Conservation (phyloP, 2,888 invertebrate species). For the Orgyia antiqua region DNA sequence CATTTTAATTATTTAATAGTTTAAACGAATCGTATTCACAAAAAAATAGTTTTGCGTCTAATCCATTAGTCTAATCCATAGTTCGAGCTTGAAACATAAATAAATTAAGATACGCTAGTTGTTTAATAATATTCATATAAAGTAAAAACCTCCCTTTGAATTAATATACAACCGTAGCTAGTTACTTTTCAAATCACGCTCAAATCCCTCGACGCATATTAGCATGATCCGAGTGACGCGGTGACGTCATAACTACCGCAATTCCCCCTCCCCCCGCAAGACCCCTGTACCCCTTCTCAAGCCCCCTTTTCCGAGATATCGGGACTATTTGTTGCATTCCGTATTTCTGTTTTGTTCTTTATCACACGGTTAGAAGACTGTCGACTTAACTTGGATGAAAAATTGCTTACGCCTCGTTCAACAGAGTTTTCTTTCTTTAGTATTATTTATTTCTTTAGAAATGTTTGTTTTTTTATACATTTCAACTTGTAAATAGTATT, state of each 20-base stretch:
- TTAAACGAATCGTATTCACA: no score
- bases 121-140: no score
- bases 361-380: conserved; percentile 20
- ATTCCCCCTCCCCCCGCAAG: background rate
- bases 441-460: conserved; percentile 8
- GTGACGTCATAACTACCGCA: conserved; percentile 11
- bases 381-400: conserved; percentile 23
- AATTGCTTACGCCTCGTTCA: conserved; percentile 24
- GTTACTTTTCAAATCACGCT: conserved; percentile 10
- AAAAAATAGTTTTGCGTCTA: no score
- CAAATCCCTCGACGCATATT: conserved; percentile 6
- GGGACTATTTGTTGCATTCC: conserved; percentile 10
- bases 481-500: background rate
- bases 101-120: no score
- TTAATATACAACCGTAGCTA: conserved; percentile 11
- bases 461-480: background rate
- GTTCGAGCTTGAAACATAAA: no score
- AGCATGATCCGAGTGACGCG: conserved; percentile 7
- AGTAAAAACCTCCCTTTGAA: no score
- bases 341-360: conserved; percentile 19
- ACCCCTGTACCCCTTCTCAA: background rate
- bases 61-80: no score
- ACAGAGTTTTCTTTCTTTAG: conserved; percentile 17
- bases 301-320: conserved; percentile 9
- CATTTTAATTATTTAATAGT: no score